Percentiles rank a stretch among this genome's conserved stretches.
Conservation (phyloP, 92 coral and sea anemone genomes). For the Paragorgia papillata region DNA sequence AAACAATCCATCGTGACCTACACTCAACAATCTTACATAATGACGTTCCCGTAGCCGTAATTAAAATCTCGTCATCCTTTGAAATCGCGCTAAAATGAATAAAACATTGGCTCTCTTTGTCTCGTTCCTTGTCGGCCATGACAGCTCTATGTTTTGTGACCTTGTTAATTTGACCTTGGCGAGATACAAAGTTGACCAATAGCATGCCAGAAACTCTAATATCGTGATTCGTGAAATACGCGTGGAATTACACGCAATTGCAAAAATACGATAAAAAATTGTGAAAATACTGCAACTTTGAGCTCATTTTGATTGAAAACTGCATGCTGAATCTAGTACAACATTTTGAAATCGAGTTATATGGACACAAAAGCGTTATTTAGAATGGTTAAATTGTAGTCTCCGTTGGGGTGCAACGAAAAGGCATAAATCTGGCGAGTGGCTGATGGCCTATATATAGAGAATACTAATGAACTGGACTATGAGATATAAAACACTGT, state of each 20-base stretch:
- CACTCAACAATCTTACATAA: constrained; percentile 36
- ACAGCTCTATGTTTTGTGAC: not conserved
- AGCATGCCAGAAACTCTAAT: not conserved
- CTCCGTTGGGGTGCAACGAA: constrained; percentile 22
- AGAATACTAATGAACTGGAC: too few relatives aligned
- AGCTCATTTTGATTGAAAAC: constrained; percentile 9
- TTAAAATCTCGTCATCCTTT: constrained; percentile 9
- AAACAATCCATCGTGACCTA: constrained; percentile 11
- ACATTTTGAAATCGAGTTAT: not conserved
- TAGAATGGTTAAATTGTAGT: constrained; percentile 21
- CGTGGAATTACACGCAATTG: constrained; percentile 1
- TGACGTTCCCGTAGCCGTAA: constrained; percentile 25
- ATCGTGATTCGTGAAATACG: constrained; percentile 7
- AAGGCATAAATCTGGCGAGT: constrained; percentile 31
- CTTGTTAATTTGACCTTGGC: not conserved
- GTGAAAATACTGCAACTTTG: not conserved
- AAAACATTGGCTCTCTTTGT: constrained; percentile 24
- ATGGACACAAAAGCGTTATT: not conserved
- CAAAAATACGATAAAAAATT: not conserved
- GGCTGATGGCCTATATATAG: constrained; percentile 44
- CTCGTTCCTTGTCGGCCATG: not conserved
- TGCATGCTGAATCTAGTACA: constrained; percentile 24
- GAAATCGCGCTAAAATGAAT: constrained; percentile 23
- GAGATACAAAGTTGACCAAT: constrained; percentile 3
- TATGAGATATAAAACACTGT: too few relatives aligned